phyloP scores from a whole-genome alignment of 2,888 invertebrate species.

The Camponotus fellah region DNA sequence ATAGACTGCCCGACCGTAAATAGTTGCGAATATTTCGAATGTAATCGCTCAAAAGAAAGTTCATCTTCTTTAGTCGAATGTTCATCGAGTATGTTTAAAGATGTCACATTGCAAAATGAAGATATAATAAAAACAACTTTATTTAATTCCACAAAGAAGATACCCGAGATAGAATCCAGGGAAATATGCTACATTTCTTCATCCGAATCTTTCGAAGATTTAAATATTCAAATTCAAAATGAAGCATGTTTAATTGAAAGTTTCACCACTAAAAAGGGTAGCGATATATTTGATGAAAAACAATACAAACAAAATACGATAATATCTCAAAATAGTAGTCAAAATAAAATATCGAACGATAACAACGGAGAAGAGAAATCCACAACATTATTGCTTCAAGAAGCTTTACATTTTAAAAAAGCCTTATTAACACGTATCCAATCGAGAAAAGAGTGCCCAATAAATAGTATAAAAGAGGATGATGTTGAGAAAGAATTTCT shows the following conservation, averaged over 20 bases:
- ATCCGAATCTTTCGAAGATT: conserved; percentile 32
- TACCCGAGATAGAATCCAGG: conserved; percentile 44
- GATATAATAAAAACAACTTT: neutral
- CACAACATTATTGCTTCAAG: conserved; percentile 71
- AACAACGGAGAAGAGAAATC: conserved; percentile 75
- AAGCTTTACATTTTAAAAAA: conserved; percentile 75
- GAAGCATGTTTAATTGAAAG: neutral
- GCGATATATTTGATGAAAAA: neutral
- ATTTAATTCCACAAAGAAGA: neutral
- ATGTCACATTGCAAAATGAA: neutral
- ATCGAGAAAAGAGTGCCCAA: conserved; percentile 50
- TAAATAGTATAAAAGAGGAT: conserved; percentile 31
- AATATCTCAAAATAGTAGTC: conserved; percentile 65
- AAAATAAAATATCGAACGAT: conserved; percentile 68
- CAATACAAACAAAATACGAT: conserved; percentile 61
- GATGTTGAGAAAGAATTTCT: neutral
- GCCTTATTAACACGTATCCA: conserved; percentile 68
- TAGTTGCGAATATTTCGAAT: conserved; percentile 27
- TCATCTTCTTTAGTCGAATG: conserved; percentile 18
- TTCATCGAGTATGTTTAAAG: conserved; percentile 6
- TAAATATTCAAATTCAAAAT: neutral
- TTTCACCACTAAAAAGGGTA: neutral
- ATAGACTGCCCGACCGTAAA: neutral
- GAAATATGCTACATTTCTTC: conserved; percentile 58
- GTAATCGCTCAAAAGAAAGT: neutral